phyloP scores from a whole-genome alignment of 2,113 vertebrate species.

The Oncorhynchus kisutch region DNA sequence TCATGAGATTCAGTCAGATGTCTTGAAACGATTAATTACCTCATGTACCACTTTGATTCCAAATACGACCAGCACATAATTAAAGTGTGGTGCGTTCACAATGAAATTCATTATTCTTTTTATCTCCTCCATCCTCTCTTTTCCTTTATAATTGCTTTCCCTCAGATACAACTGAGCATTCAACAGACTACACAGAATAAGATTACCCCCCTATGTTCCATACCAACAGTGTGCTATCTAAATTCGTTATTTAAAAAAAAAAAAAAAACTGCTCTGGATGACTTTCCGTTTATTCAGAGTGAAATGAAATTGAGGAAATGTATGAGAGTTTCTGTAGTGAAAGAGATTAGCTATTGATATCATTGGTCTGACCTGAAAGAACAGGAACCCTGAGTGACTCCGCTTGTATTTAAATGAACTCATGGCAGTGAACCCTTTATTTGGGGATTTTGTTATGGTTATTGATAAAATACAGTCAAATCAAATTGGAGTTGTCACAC shows the following conservation, averaged over 20 bases:
- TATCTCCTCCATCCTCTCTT: slow-evolving; percentile 13
- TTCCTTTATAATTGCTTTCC: slow-evolving; percentile 27
- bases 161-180: slow-evolving; percentile 31
- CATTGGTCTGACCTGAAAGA: neutral
- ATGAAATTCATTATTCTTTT: slow-evolving; percentile 32
- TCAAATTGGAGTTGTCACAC: too few species aligned
- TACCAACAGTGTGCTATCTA: neutral
- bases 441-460: too few species aligned
- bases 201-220: neutral
- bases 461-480: neutral
- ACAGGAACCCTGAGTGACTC: neutral
- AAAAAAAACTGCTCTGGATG: neutral
- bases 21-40: slow-evolving; percentile 42
- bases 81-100: slow-evolving; percentile 33
- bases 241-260: neutral
- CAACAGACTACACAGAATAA: slow-evolving; percentile 1
- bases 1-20: neutral
- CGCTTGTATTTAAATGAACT: neutral
- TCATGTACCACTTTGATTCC: slow-evolving; percentile 24
- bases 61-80: slow-evolving; percentile 38
- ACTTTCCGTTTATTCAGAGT: neutral
- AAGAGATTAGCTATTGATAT: neutral
- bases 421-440: neutral
- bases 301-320: neutral
- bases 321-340: neutral